These are phyloP conservation scores for Emys orbicularis DNA, from an alignment of 2,797 vertebrate genomes.

Conservation along the genomic window DNA sequence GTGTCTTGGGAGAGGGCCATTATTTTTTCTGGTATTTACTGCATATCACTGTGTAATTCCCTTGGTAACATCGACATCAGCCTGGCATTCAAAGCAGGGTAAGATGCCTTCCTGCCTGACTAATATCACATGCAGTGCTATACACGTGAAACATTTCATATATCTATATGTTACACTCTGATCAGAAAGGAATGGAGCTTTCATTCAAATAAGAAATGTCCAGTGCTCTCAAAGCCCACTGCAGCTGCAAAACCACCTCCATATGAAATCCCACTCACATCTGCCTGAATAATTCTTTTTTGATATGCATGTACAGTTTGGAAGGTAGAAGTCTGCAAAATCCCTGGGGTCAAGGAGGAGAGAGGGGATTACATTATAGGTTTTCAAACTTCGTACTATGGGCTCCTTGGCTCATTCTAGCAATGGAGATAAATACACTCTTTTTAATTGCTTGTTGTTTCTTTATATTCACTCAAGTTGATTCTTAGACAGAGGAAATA, in stretches of 20 bases:
- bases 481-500: neutral
- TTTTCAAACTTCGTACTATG: conserved; percentile 3
- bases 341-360: neutral
- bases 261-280: neutral
- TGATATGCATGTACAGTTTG: conserved; percentile 42
- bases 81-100: too few species aligned
- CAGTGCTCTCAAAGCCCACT: neutral
- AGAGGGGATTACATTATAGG: neutral
- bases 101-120: neutral
- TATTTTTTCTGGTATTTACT: neutral
- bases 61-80: neutral
- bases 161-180: neutral
- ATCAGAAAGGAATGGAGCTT: neutral
- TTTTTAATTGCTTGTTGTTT: conserved; percentile 19
- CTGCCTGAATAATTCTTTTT: conserved; percentile 45
- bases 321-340: conserved; percentile 55
- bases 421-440: neutral
- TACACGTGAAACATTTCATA: neutral
- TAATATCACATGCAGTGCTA: neutral
- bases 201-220: neutral
- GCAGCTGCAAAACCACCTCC: neutral
- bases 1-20: neutral
- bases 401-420: neutral
- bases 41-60: neutral
- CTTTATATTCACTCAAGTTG: neutral